Evolutionary conservation across 2,888 invertebrate species (phyloP).

Genomic region (Euproctis similis): DNA sequence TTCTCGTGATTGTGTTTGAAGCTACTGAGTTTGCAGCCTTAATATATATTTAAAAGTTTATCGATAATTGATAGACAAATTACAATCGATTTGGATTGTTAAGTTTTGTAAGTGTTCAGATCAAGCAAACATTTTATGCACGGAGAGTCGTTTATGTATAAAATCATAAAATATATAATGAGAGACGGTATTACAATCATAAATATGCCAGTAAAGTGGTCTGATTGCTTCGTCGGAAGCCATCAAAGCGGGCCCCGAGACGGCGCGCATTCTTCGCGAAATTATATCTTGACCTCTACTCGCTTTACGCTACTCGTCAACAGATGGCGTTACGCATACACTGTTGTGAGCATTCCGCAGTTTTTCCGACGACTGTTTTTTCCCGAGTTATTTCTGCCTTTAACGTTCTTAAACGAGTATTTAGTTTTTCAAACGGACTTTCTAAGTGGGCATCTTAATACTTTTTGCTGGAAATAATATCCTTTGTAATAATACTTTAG

Average conservation of each 20-base stretch:
- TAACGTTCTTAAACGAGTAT: slow-evolving; percentile 68
- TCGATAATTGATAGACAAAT: too few species aligned
- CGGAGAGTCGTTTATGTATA: slow-evolving; percentile 56
- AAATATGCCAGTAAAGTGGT: slow-evolving; percentile 72
- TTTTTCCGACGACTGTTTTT: slow-evolving; percentile 47
- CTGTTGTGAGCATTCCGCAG: slow-evolving; percentile 48
- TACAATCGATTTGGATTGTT: too few species aligned
- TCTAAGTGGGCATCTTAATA: slow-evolving; percentile 58
- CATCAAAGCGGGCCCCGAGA: slow-evolving; percentile 69
- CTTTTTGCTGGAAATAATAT: slow-evolving; percentile 55
- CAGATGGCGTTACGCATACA: slow-evolving; percentile 70
- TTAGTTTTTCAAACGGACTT: slow-evolving; percentile 70
- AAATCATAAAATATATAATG: slow-evolving; percentile 72
- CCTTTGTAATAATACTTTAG: slow-evolving; percentile 63
- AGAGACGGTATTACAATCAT: slow-evolving; percentile 73
- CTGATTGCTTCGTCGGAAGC: slow-evolving; percentile 73
- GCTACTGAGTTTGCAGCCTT: too few species aligned
- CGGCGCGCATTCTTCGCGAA: slow-evolving; percentile 57
- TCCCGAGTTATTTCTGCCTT: slow-evolving; percentile 62
- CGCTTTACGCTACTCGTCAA: slow-evolving; percentile 55
- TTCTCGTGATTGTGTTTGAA: too few species aligned
- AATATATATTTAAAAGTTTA: too few species aligned
- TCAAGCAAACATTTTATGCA: slow-evolving; percentile 54
- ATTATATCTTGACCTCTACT: slow-evolving; percentile 61
- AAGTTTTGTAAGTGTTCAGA: too few species aligned